Base-by-base conservation (phyloP, 2,113 vertebrate genomes). In the Osmerus mordax region DNA sequence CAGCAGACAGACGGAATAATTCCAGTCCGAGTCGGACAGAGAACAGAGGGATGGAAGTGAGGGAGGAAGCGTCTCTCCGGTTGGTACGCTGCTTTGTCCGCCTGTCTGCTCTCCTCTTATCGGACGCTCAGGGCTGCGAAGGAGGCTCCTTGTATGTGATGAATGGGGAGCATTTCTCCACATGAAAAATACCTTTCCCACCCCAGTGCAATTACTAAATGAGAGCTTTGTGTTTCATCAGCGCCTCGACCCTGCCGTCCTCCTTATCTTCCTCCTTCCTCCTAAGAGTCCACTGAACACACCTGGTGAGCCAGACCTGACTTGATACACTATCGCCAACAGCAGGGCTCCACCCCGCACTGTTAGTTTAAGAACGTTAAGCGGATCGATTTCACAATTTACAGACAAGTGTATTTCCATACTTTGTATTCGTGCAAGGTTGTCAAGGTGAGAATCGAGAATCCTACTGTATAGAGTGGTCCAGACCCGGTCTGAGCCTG, bases 111-210 rank as follows among this genome's bases (percentile, higher is more conserved):
- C 60, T 29, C 29, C 62, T 47, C 25, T 58, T 69, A 28, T 7
- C 60, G 14, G 54, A 64, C 66, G 21, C 60, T n/a, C 63, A 13
- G 28, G 25, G 75, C 56, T 65, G 32, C 23, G 68, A 72, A 54
- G 16, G 14, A 15, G 53, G 51, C 62, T 70, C 52, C 63, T n/a
- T 15, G 47, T 65, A 65, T 74, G 76, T 74, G 74, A 80, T 75
- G 68, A 19, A 67, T 13, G 56, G 61, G 71, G 21, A 21, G 18
- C 63, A 66, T 21, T 54, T 67, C 18, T 53, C 32, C 64, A 23
- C 64, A 67, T 71, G 41, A 47, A 59, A 69, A 25, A 58, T 56
- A 59, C 67, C 69, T 78, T 70, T 58, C 76, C 21, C 70, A 63
- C 69, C 69, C 23, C 53, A 18, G 28, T 59, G 56, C 54, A 32